These are phyloP conservation scores for Lagenorhynchus albirostris DNA, from an alignment of 2,113 vertebrate genomes.

Conservation along the genomic window DNA sequence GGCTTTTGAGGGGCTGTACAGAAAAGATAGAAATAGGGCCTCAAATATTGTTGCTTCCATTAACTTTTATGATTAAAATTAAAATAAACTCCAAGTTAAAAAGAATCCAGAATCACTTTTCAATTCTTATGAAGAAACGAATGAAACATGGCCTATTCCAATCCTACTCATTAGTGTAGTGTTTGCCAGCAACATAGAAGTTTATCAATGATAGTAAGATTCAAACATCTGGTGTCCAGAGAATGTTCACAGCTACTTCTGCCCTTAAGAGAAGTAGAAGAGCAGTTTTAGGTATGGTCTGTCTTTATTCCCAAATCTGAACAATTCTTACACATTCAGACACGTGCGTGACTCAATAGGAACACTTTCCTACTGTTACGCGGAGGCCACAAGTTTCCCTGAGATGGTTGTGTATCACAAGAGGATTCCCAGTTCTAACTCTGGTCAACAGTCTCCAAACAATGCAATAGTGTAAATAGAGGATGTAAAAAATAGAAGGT, in stretches of 20 bases:
- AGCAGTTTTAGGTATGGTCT: neutral
- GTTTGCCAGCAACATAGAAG: neutral
- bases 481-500: conserved; percentile 52
- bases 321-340: conserved; percentile 53
- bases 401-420: conserved; percentile 75
- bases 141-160: neutral
- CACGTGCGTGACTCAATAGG: conserved; percentile 40
- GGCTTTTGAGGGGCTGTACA: neutral
- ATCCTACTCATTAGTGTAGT: neutral
- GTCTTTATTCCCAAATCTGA: conserved; percentile 35
- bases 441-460: conserved; percentile 65
- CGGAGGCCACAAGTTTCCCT: conserved; percentile 77
- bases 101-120: conserved; percentile 4
- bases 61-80: conserved; percentile 15
- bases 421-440: conserved; percentile 69
- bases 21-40: neutral
- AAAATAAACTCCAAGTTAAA: neutral
- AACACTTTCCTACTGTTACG: conserved; percentile 24
- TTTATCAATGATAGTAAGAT: neutral
- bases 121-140: neutral
- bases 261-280: conserved; percentile 15
- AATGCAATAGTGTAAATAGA: neutral
- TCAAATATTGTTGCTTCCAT: neutral
- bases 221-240: neutral
- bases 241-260: conserved; percentile 26